Evolutionary conservation across 2,797 vertebrate species (phyloP).

Genomic region (Mormyrops attenuatus): DNA sequence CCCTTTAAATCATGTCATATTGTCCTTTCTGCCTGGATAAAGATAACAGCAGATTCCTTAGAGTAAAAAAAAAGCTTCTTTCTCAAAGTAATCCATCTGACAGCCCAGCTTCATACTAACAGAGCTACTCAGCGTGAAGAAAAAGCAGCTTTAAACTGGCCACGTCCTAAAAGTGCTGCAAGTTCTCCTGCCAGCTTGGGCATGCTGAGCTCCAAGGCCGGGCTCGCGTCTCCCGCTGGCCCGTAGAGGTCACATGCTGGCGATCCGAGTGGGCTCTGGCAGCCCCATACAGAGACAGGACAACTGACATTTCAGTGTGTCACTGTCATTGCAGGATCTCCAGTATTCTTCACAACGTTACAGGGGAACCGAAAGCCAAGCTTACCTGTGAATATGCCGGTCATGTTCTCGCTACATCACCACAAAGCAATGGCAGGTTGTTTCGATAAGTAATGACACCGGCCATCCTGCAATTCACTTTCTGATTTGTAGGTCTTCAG

Average conservation of each 20-base stretch:
- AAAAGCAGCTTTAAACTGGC: background rate
- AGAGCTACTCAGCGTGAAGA: background rate
- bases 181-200: background rate
- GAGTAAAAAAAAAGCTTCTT: background rate
- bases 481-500: background rate
- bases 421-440: background rate
- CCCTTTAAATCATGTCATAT: constrained; percentile 7
- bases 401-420: background rate
- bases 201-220: background rate
- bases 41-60: background rate
- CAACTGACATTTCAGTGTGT: background rate
- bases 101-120: background rate
- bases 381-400: background rate
- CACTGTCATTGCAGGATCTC: background rate
- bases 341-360: background rate
- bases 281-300: background rate
- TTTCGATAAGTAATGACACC: background rate
- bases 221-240: background rate
- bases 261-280: background rate
- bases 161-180: background rate
- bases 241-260: background rate
- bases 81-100: background rate
- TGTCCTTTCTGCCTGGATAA: background rate
- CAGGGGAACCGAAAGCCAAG: background rate
- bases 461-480: background rate